These are phyloP conservation scores for Acanthoscelides obtectus DNA, from an alignment of 2,888 invertebrate species.

Conservation along the genomic window DNA sequence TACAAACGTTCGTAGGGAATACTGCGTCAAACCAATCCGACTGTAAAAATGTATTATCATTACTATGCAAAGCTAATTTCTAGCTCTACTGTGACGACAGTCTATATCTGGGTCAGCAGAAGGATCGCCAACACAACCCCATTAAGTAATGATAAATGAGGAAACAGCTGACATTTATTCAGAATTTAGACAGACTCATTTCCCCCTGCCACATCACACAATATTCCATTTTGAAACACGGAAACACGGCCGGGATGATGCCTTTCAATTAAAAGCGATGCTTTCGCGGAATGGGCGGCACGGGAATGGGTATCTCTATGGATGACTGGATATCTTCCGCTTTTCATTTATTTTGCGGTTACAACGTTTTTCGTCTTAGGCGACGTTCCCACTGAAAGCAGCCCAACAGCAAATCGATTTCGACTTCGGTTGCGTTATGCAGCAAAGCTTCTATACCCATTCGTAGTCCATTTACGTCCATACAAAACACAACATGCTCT, in stretches of 20 bases:
- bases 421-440: no score
- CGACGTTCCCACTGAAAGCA: no score
- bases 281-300: not conserved
- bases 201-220: not conserved
- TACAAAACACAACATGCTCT: no score
- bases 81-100: not conserved
- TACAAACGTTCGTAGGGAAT: no score
- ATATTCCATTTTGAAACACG: not conserved
- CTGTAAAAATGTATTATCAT: no score
- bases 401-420: no score
- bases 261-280: not conserved
- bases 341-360: no score
- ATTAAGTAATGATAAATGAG: not conserved
- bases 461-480: no score
- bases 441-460: no score
- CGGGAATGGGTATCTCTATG: not conserved
- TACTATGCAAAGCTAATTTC: not conserved
- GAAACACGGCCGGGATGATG: not conserved
- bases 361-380: no score
- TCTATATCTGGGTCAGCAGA: not conserved
- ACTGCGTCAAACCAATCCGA: no score
- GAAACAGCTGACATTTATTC: not conserved
- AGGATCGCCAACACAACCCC: not conserved
- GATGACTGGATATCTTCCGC: no score
- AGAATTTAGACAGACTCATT: not conserved